Evolutionary conservation across 2,113 vertebrate genomes (phyloP).

Genomic region (Xiphorhynchus elegans): DNA sequence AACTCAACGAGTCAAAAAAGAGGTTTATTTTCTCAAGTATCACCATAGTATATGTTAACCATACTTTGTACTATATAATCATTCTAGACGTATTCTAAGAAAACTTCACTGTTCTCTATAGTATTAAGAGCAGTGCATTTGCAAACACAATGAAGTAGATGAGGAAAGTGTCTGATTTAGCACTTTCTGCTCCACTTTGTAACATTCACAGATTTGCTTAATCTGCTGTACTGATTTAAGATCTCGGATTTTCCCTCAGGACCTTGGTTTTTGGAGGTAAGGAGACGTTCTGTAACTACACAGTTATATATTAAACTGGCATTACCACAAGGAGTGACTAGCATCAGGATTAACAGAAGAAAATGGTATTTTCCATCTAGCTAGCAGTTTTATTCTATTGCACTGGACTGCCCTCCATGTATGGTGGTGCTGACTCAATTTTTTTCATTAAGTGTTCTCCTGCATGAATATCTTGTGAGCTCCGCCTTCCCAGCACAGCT

Average conservation of each 20-base stretch:
- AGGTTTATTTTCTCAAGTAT: background rate
- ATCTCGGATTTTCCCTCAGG: background rate
- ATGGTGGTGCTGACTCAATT: background rate
- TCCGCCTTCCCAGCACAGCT: background rate
- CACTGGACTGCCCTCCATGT: accelerated
- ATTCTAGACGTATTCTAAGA: background rate
- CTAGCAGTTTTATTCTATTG: background rate
- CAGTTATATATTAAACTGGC: background rate
- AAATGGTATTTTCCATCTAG: background rate
- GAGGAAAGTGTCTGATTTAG: background rate
- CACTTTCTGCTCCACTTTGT: background rate
- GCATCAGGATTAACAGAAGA: background rate
- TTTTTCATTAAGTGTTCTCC: background rate
- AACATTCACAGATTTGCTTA: background rate
- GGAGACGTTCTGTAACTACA: background rate
- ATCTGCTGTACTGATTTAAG: background rate
- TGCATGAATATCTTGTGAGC: background rate
- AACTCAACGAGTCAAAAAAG: background rate
- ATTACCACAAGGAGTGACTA: background rate
- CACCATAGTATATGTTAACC: background rate
- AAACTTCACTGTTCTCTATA: background rate
- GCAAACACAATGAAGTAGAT: background rate
- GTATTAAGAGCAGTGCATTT: background rate
- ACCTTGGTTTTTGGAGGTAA: background rate
- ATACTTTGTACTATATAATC: background rate